phyloP scores from a whole-genome alignment of 2,888 invertebrate species.

The Caenorhabditis macrosperma region DNA sequence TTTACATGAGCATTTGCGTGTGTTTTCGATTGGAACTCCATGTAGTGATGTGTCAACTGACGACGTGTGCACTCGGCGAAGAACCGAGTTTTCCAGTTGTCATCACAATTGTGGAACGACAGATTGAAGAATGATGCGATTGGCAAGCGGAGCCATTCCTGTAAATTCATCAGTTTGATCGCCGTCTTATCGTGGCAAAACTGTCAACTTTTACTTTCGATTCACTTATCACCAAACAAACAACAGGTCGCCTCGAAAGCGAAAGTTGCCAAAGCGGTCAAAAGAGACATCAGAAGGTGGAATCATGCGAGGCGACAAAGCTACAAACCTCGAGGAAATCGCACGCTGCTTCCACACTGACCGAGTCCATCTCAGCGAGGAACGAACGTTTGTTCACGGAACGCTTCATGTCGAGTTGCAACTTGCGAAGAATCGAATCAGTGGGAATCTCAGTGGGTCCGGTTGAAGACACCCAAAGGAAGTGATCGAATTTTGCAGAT shows the following conservation, averaged over 20 bases:
- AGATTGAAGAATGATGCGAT: conserved; percentile 64
- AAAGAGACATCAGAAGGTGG: conserved; percentile 27
- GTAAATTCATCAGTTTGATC: conserved; percentile 34
- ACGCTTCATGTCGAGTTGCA: conserved; percentile 55
- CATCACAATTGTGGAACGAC: conserved; percentile 60
- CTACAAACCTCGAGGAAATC: conserved; percentile 64
- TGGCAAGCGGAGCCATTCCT: conserved; percentile 64
- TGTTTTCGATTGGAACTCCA: conserved; percentile 67
- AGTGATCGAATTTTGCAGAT: conserved; percentile 55
- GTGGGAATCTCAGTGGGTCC: conserved; percentile 13
- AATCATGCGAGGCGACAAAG: conserved; percentile 23
- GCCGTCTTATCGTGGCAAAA: conserved; percentile 44
- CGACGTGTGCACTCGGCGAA: conserved; percentile 56
- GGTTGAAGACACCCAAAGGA: conserved; percentile 48
- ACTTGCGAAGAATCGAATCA: conserved; percentile 44
- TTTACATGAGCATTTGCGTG: conserved; percentile 67
- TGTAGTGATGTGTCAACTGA: conserved; percentile 59
- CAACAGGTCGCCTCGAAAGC: conserved; percentile 37
- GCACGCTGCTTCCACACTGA: conserved; percentile 44
- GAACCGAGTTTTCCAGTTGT: conserved; percentile 63
- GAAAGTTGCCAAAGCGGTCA: conserved; percentile 28
- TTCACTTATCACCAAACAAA: conserved; percentile 43
- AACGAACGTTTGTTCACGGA: conserved; percentile 47
- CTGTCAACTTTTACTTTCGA: conserved; percentile 44
- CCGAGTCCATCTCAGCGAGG: conserved; percentile 55